Percentiles rank a stretch among this genome's conserved stretches.
Conservation (phyloP, 2,888 invertebrate genomes). For the Terebella lapidaria region DNA sequence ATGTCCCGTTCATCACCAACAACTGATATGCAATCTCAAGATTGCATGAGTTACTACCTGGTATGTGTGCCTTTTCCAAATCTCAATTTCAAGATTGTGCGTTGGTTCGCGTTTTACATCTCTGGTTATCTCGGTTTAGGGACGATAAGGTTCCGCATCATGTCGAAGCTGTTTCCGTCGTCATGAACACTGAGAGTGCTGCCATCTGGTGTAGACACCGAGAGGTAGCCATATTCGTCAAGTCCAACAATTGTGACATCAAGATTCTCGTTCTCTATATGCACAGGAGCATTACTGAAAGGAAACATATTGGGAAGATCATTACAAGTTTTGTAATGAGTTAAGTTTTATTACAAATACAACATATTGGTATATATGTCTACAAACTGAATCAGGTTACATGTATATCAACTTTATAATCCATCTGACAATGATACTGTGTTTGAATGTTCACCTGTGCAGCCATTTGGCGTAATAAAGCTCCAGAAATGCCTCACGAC, state of each 20-base stretch:
- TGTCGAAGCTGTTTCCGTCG: conserved; percentile 94
- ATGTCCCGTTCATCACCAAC: no score
- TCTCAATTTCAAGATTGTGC: no score
- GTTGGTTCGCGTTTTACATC: no score
- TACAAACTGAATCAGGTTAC: no score
- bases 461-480: conserved; percentile 88
- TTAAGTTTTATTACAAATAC: background rate
- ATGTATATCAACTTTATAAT: background rate
- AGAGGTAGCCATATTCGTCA: conserved; percentile 80
- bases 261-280: background rate
- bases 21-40: no score
- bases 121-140: conserved; percentile 56
- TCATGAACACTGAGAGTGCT: conserved; percentile 71
- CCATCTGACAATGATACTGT: background rate
- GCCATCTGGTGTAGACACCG: conserved; percentile 58
- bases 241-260: conserved; percentile 71
- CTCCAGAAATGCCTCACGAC: conserved; percentile 62
- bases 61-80: no score
- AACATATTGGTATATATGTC: background rate
- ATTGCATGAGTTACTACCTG: no score
- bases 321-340: background rate
- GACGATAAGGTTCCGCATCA: conserved; percentile 82
- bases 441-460: conserved; percentile 76
- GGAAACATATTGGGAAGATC: no score
- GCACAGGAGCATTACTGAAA: background rate